Evolutionary conservation across 2,113 vertebrate species (phyloP), one percentile per base, ranked within the genome.

Genomic region (Myiopsitta monachus): DNA sequence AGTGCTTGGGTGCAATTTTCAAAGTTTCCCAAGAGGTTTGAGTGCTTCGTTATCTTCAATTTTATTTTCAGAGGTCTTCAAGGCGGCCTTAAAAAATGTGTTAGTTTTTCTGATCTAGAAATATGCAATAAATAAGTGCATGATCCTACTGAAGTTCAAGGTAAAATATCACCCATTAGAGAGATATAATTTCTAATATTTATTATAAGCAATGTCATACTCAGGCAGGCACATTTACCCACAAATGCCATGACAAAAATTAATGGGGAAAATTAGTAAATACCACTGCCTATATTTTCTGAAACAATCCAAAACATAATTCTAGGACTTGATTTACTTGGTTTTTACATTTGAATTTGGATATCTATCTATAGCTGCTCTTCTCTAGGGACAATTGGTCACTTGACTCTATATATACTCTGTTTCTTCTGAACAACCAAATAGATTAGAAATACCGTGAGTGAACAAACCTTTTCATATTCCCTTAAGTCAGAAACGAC

Each of bases 141-240:
- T 0, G 0, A 2, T n/a, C 2, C 51, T 43, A 3, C 5, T 51
- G 31, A 83, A 57, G 6, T n/a, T 79, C 47, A 73, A 87, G 9
- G 10, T 69, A 36, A 88, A 88, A 41, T n/a, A 46, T 44, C 23
- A 62, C 18, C 18, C 4, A 7, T 47, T 49, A 27, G 18, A 74
- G 8, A 23, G 8, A 57, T 10, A 6, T 10, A 36, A 38, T 59
- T 86, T 64, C 13, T 75, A 66, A 15, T 70, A 46, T 43, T 52
- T 81, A 11, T 67, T 68, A 27, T 51, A 52, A 83, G 7, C 12
- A 49, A 59, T 54, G 14, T 9, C 31, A 4, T 23, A 43, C 7
- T 44, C 4, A 12, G 43, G 38, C 66, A 64, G 22, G 11, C 14
- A 19, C 1, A 5, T 46, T 70, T 77, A 54, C 59, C 44, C 6